These are phyloP conservation scores for Salarias fasciatus DNA, from an alignment of 2,797 vertebrate genomes.

Conservation along the genomic window DNA sequence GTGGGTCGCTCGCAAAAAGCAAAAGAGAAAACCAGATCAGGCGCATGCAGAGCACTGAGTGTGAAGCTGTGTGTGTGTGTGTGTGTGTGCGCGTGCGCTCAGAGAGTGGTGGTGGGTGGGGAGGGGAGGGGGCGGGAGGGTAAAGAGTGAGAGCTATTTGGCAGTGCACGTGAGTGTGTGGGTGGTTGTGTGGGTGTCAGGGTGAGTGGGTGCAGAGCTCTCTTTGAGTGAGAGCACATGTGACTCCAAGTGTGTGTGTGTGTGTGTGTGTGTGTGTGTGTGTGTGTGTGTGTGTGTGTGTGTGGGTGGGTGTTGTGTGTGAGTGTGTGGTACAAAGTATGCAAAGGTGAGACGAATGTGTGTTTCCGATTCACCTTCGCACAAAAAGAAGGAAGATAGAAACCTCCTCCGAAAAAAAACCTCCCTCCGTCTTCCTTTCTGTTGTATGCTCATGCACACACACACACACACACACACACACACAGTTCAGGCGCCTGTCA, in stretches of 20 bases:
- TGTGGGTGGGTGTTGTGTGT: constrained; percentile 48
- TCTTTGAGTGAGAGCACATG: constrained; percentile 81
- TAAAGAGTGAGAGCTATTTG: constrained; percentile 75
- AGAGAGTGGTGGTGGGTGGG: constrained; percentile 36
- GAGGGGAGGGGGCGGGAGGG: constrained; percentile 55
- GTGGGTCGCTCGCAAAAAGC: constrained; percentile 65
- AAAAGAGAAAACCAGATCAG: constrained; percentile 79
- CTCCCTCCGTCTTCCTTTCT: constrained; percentile 44
- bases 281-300: constrained; percentile 39
- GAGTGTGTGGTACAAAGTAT: constrained; percentile 56
- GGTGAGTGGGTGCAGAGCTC: constrained; percentile 81
- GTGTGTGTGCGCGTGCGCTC: constrained; percentile 23
- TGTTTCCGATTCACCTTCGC: constrained; percentile 62
- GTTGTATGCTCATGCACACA: constrained; percentile 46
- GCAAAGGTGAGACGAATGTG: constrained; percentile 62
- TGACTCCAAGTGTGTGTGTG: constrained; percentile 69
- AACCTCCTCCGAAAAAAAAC: constrained; percentile 24
- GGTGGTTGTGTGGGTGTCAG: constrained; percentile 81
- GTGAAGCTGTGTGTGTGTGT: constrained; percentile 18
- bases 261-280: constrained; percentile 47
- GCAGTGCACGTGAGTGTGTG: constrained; percentile 81
- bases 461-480: constrained; percentile 37
- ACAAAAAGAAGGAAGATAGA: constrained; percentile 22
- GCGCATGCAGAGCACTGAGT: constrained; percentile 55
- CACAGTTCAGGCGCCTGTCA: constrained; percentile 77